Percentiles rank a stretch among this genome's conserved stretches.
Evolutionary conservation across 2,797 vertebrate species (phyloP).

Genomic region (Echeneis naucrates): DNA sequence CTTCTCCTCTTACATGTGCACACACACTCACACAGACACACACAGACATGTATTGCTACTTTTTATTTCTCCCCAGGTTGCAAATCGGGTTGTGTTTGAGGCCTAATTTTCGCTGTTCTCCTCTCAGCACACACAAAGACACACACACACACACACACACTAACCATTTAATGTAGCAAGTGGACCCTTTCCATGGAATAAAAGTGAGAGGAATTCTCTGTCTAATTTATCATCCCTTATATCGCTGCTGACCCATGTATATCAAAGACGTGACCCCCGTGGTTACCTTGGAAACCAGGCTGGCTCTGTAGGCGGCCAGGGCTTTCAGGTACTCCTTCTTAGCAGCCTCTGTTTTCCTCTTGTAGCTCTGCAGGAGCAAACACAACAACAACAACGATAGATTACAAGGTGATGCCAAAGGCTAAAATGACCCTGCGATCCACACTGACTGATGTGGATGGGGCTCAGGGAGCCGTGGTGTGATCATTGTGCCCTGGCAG

Average conservation of each 20-base stretch:
- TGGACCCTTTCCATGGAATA: constrained; percentile 71
- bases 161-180: constrained; percentile 43
- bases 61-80: constrained; percentile 73
- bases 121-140: constrained; percentile 61
- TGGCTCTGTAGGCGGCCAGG: constrained; percentile 97
- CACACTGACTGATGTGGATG: constrained; percentile 50
- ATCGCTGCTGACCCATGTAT: constrained; percentile 84
- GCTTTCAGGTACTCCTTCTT: constrained; percentile 99
- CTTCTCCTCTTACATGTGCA: constrained; percentile 50
- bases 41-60: constrained; percentile 44
- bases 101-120: constrained; percentile 78
- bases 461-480: constrained; percentile 51
- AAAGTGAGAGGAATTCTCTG: constrained; percentile 76
- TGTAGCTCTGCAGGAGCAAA: constrained; percentile 92
- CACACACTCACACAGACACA: constrained; percentile 33
- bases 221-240: constrained; percentile 83
- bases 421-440: constrained; percentile 62
- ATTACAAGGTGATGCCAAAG: constrained; percentile 73
- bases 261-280: constrained; percentile 83
- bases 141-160: constrained; percentile 35
- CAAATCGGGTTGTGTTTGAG: constrained; percentile 74
- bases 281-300: constrained; percentile 99
- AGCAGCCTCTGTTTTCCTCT: constrained; percentile 99
- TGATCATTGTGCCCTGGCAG: constrained; percentile 43
- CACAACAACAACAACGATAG: constrained; percentile 74